Percentiles rank a stretch among this genome's conserved stretches.
These are phyloP conservation scores for Orthosia incerta DNA, from an alignment of 2,888 invertebrate genomes.

Conservation along the genomic window DNA sequence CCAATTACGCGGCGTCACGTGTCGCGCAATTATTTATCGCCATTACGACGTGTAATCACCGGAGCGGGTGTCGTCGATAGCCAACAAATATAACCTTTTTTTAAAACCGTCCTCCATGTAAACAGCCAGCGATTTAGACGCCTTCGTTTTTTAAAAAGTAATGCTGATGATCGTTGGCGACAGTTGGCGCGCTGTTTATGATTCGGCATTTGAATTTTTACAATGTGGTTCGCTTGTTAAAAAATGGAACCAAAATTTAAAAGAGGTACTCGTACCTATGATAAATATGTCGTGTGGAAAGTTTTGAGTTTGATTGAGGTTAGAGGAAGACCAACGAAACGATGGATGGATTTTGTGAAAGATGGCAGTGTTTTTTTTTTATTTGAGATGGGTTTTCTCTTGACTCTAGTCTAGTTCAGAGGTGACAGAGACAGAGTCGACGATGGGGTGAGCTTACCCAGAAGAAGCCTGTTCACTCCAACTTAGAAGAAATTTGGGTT, in stretches of 20 bases:
- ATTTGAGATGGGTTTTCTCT: no score
- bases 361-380: no score
- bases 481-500: no score
- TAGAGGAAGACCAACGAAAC: no score
- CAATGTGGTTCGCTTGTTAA: background rate
- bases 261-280: no score
- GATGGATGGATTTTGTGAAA: no score
- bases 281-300: no score
- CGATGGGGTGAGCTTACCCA: no score
- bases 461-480: no score
- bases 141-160: slow-evolving; percentile 45
- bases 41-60: slow-evolving; percentile 62
- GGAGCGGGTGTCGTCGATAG: slow-evolving; percentile 59
- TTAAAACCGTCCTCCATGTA: slow-evolving; percentile 43
- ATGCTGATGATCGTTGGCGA: slow-evolving; percentile 40
- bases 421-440: no score
- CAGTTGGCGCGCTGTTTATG: slow-evolving; percentile 52
- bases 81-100: slow-evolving; percentile 60
- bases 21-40: slow-evolving; percentile 62
- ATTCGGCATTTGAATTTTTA: slow-evolving; percentile 44
- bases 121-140: slow-evolving; percentile 48
- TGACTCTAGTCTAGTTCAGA: no score
- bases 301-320: no score
- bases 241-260: background rate
- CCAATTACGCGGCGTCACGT: slow-evolving; percentile 60